These are phyloP conservation scores for Calcarius lapponicus DNA, from an alignment of 2,797 vertebrate genomes.

Conservation along the genomic window DNA sequence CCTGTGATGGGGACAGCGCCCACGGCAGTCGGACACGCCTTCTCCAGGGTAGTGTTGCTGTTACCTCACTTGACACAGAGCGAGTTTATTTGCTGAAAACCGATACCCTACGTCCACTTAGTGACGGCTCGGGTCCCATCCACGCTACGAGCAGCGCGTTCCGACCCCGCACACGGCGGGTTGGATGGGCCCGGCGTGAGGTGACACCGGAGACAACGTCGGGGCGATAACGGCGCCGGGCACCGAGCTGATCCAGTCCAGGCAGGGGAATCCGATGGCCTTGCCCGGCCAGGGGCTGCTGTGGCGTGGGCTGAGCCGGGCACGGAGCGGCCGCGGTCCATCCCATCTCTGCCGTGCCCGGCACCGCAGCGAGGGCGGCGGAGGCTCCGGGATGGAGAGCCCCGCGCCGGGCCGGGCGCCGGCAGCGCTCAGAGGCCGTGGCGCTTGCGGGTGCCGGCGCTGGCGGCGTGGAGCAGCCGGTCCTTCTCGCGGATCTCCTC, in stretches of 20 bases:
- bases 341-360: neutral
- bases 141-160: neutral
- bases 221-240: neutral
- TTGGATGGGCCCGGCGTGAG: neutral
- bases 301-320: neutral
- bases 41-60: constrained; percentile 40
- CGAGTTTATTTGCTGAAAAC: constrained; percentile 6
- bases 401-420: neutral
- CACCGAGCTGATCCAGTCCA: neutral
- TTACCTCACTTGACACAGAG: neutral
- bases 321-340: neutral
- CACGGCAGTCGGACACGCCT: neutral
- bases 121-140: neutral
- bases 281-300: neutral
- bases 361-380: neutral
- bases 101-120: neutral
- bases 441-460: constrained; percentile 81
- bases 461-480: constrained; percentile 79
- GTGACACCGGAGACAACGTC: neutral
- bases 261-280: neutral
- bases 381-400: neutral
- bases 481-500: constrained; percentile 94
- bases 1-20: neutral
- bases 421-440: constrained; percentile 74
- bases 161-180: neutral